phyloP scores from a whole-genome alignment of 2,888 invertebrate genomes.

The Limnephilus lunatus region DNA sequence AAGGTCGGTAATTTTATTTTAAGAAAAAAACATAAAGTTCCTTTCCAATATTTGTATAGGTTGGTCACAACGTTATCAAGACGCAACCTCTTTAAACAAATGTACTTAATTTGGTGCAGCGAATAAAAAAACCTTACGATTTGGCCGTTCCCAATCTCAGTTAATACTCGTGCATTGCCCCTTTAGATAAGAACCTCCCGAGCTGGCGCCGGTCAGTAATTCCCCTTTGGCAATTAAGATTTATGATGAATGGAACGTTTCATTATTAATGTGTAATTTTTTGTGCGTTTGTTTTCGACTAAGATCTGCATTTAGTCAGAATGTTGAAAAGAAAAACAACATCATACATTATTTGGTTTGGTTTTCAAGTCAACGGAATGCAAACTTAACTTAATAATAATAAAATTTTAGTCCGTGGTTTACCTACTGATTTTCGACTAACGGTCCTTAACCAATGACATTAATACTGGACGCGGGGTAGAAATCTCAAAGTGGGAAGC shows the following conservation, averaged over 20 bases:
- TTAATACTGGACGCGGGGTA: too few relatives aligned
- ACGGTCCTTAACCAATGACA: too few relatives aligned
- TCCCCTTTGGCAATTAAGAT: not conserved
- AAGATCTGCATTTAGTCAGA: not conserved
- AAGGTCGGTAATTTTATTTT: not conserved
- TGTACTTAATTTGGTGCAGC: not conserved
- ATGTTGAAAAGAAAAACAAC: not conserved
- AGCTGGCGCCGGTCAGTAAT: not conserved
- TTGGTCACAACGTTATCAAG: not conserved
- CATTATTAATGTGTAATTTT: not conserved
- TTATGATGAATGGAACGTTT: slow-evolving; percentile 5
- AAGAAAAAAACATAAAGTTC: not conserved
- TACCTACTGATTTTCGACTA: too few relatives aligned
- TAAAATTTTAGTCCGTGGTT: too few relatives aligned
- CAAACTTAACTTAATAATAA: not conserved
- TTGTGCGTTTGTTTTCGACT: not conserved
- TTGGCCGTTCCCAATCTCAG: not conserved
- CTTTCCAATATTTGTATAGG: not conserved
- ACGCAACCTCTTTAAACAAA: slow-evolving; percentile 3
- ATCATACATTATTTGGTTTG: not conserved
- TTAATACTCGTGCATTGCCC: not conserved
- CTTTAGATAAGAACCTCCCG: not conserved
- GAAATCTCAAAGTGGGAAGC: too few relatives aligned
- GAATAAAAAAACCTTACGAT: not conserved
- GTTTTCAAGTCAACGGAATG: not conserved